A percentile compares a stretch with the other conserved stretches of the same genome.
Evolutionary conservation across 1,140 invertebrate genomes (phyloP).

Genomic region (Drosophila ogumai): DNA sequence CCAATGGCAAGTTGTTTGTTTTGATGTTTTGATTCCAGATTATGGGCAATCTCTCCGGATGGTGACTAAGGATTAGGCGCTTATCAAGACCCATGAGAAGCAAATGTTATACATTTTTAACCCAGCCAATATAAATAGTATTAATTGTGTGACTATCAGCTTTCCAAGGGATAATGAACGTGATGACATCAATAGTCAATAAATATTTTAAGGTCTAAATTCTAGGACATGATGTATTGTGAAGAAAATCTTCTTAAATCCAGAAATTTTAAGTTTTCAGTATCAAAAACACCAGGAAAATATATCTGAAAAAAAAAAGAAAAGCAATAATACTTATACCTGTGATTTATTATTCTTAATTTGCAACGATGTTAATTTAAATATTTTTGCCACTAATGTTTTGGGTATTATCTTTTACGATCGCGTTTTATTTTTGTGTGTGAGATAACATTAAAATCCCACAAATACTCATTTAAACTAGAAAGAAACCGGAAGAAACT

Average conservation of each 20-base stretch:
- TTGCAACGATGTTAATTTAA: not conserved
- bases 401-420: slow-evolving; percentile 7
- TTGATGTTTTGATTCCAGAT: slow-evolving; percentile 41
- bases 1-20: slow-evolving; percentile 47
- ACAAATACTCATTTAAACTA: slow-evolving; percentile 1
- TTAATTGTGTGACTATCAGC: not conserved
- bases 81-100: slow-evolving; percentile 18
- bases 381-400: not conserved
- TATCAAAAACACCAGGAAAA: not conserved
- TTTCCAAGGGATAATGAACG: too few relatives aligned
- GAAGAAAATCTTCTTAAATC: not conserved
- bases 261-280: not conserved
- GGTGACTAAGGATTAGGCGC: slow-evolving; percentile 29
- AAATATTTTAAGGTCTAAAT: too few relatives aligned
- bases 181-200: not conserved
- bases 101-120: not conserved
- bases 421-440: slow-evolving; percentile 3
- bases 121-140: not conserved
- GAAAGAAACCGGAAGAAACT: slow-evolving; percentile 2
- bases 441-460: not conserved
- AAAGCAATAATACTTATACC: not conserved
- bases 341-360: not conserved
- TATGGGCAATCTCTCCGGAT: slow-evolving; percentile 24
- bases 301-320: not conserved
- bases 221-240: not conserved